Percentiles rank a stretch among this genome's conserved stretches.
phyloP scores from a whole-genome alignment of 1,140 invertebrate species.

The Calliopsis andreniformis region DNA sequence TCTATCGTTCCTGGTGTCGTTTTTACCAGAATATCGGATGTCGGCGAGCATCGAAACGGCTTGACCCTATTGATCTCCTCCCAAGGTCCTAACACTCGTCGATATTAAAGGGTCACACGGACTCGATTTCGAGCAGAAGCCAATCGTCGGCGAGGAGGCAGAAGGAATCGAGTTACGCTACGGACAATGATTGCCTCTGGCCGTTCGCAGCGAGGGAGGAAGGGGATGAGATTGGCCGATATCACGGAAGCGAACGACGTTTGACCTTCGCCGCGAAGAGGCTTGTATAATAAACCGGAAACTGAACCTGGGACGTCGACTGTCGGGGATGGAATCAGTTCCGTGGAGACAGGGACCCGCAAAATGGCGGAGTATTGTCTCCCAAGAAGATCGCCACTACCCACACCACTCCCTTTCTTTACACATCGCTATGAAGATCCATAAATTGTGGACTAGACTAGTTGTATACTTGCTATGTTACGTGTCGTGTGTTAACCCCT shows the following conservation, averaged over 20 bases:
- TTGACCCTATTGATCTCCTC: constrained; percentile 30
- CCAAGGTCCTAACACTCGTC: constrained; percentile 39
- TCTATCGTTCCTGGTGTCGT: not conserved
- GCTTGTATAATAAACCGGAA: constrained; percentile 27
- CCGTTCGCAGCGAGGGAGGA: not conserved
- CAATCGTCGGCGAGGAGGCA: constrained; percentile 39
- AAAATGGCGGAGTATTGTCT: too few relatives aligned
- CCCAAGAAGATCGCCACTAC: too few relatives aligned
- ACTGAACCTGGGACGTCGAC: not conserved
- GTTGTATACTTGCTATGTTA: too few relatives aligned
- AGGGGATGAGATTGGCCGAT: not conserved
- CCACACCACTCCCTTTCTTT: too few relatives aligned
- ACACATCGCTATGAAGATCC: too few relatives aligned
- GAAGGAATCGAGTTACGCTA: constrained; percentile 57
- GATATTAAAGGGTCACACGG: constrained; percentile 41
- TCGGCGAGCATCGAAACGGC: not conserved
- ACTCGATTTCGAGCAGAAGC: constrained; percentile 45
- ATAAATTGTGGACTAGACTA: too few relatives aligned
- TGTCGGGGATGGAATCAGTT: not conserved
- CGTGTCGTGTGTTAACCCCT: too few relatives aligned
- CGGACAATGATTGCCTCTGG: constrained; percentile 45
- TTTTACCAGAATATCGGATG: constrained; percentile 8
- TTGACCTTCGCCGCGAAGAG: not conserved
- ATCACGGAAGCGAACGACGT: not conserved
- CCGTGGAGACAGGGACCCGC: not conserved